Evolutionary conservation across 1,140 invertebrate species (phyloP).

Genomic region (Drosophila nannoptera): DNA sequence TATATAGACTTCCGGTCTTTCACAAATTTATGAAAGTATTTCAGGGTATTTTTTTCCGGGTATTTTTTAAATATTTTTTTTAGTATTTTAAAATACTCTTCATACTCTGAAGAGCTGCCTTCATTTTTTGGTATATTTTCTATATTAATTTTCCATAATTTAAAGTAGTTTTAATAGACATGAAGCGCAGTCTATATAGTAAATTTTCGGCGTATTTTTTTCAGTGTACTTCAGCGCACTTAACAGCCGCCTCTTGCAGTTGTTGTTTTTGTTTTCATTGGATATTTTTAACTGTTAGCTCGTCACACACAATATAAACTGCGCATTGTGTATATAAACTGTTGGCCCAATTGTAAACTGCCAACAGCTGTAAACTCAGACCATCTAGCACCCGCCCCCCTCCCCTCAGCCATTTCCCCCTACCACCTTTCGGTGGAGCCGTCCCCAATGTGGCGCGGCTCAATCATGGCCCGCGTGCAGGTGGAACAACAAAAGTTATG

Average conservation of each 20-base stretch:
- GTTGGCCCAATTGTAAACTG: slow-evolving; percentile 62
- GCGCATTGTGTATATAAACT: slow-evolving; percentile 60
- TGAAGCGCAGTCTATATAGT: too few relatives aligned
- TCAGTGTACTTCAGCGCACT: slow-evolving; percentile 7
- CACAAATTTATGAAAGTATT: too few relatives aligned
- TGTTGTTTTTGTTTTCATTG: slow-evolving; percentile 3
- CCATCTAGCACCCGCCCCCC: background rate
- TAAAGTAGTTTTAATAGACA: background rate
- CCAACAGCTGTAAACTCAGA: slow-evolving; percentile 30
- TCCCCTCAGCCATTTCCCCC: background rate
- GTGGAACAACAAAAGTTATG: slow-evolving; percentile 32
- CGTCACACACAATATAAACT: slow-evolving; percentile 62
- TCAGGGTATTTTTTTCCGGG: background rate
- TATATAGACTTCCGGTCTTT: too few relatives aligned
- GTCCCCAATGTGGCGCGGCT: too few relatives aligned
- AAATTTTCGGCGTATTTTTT: background rate
- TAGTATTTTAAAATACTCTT: background rate
- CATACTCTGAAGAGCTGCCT: too few relatives aligned
- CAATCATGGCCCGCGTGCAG: slow-evolving; percentile 30
- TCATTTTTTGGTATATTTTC: too few relatives aligned
- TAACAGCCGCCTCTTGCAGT: background rate
- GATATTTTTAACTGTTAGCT: slow-evolving; percentile 41
- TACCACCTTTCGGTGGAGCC: too few relatives aligned
- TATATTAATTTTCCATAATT: background rate
- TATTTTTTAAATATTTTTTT: background rate